phyloP scores from a whole-genome alignment of 2,113 vertebrate genomes.

The Gallinago undulata region DNA sequence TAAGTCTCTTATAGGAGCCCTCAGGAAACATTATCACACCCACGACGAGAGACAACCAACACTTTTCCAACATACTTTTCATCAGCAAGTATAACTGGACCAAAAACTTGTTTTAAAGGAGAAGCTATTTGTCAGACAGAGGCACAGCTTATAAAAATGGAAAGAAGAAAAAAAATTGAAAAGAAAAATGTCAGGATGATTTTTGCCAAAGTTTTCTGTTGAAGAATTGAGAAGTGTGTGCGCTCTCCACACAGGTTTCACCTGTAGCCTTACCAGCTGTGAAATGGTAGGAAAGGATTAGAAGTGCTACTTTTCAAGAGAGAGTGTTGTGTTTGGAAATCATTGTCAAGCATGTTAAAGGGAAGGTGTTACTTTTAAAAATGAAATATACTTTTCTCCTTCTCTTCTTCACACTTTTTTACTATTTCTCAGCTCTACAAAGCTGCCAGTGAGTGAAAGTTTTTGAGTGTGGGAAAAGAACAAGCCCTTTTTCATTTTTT shows the following conservation, averaged over 20 bases:
- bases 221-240: neutral
- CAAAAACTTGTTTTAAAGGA: neutral
- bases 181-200: neutral
- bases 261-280: neutral
- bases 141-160: neutral
- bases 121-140: neutral
- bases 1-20: neutral
- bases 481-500: neutral
- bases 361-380: neutral
- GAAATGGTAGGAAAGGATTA: neutral
- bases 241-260: neutral
- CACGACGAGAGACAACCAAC: neutral
- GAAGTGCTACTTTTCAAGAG: neutral
- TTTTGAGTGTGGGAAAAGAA: neutral
- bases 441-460: neutral
- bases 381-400: neutral
- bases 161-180: neutral
- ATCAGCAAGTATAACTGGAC: neutral
- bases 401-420: neutral
- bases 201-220: neutral
- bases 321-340: conserved; percentile 1
- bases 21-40: neutral
- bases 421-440: neutral
- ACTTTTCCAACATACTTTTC: neutral
- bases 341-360: neutral